Base-by-base conservation (phyloP, 2,113 vertebrate genomes). In the Albula goreensis region DNA sequence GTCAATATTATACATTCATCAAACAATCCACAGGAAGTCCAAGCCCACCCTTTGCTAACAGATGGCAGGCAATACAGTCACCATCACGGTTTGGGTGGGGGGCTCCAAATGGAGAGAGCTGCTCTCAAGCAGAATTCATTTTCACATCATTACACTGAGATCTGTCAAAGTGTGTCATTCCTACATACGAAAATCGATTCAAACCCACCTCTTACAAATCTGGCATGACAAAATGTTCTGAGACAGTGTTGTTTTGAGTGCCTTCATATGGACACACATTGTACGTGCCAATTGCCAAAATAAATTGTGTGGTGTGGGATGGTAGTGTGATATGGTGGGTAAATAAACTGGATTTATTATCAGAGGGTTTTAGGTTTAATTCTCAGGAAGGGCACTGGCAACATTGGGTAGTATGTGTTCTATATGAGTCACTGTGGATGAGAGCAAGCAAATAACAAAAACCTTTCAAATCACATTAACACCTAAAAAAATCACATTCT, bases 11-110 rank as follows among this genome's bases (percentile, higher is more conserved):
- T 1, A 49, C 22, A 86, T 51, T 56, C 50, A 51, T 56, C 66
- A 51, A 31, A 66, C n/a, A 82, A 49, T 11, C 51, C 80, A 82
- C 41, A 83, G 85, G 25, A 19, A 52, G 8, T 17, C 10, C 5
- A 15, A 82, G 85, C 66, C 22, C 48, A 74, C 31, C 53, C 51
- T 31, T 15, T 5, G 48, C 25, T 60, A 66, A 83, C 85, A 86
- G 85, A 86, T 86, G 85, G 85, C 85, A 63, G 1, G 70, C 50
- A 70, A 78, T 77, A 53, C 48, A 79, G 70, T 57, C 81, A 17
- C 81, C 51, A 86, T 86, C 81, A 49, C 56, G 85, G 66, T 78
- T 82, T 53, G 8, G 81, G 63, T 78, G 81, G 50, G 19, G 70
- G 13, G 50, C 85, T 79, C 74, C 50, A 56, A 80, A 52, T 52